Percentiles rank a stretch among this genome's conserved stretches.
These are phyloP conservation scores for Ceriagrion tenellum DNA, from an alignment of 2,888 invertebrate species.

Conservation along the genomic window DNA sequence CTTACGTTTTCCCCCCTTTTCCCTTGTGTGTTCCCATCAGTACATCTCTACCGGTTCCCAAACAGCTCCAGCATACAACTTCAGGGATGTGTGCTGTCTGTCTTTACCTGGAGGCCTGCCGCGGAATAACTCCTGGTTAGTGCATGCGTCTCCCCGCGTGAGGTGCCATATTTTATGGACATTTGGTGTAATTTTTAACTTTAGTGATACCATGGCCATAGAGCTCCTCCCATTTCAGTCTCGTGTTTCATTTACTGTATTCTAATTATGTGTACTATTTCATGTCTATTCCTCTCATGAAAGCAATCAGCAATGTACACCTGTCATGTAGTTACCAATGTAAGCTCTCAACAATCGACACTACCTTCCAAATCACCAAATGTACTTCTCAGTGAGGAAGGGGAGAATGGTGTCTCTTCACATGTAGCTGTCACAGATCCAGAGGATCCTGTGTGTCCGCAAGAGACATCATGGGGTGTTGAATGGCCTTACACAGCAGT, in stretches of 20 bases:
- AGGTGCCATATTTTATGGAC: no score
- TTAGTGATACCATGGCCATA: no score
- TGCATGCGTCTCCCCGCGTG: no score
- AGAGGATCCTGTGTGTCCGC: slow-evolving; percentile 81
- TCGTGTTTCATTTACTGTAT: background rate
- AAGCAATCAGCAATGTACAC: slow-evolving; percentile 89
- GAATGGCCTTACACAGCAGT: slow-evolving; percentile 86
- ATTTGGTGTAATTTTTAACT: no score
- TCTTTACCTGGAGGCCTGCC: no score
- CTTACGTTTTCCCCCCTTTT: no score
- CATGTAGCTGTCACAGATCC: background rate
- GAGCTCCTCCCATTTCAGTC: no score
- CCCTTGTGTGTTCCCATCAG: no score
- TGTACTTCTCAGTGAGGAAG: background rate
- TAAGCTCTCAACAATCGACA: background rate
- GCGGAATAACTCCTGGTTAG: no score
- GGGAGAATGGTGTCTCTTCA: background rate
- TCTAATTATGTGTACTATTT: background rate
- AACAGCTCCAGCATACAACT: no score
- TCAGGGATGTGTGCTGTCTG: no score
- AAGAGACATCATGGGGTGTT: slow-evolving; percentile 80
- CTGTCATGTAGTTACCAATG: slow-evolving; percentile 82
- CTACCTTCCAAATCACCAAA: background rate
- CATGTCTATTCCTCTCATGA: slow-evolving; percentile 69
- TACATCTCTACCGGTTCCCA: no score